Conservation (phyloP, 2,888 invertebrate genomes). For the Meliscaeva auricollis region DNA sequence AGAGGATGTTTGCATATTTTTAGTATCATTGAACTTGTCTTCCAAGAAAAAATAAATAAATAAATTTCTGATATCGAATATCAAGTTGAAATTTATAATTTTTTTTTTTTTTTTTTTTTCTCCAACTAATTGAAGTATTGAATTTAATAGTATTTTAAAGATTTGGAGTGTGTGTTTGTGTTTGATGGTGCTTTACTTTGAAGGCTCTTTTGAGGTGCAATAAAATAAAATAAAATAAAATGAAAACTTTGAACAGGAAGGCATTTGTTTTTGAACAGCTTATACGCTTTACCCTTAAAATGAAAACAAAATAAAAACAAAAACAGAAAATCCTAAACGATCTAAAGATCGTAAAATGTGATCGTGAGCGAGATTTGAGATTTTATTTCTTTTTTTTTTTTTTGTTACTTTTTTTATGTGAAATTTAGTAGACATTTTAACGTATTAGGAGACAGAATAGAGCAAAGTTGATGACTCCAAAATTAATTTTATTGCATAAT, state of each 20-base stretch:
- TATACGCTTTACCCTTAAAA: conserved; percentile 3
- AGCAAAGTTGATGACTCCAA: conserved; percentile 59
- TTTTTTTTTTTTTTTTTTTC: background rate
- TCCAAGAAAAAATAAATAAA: conserved; percentile 1
- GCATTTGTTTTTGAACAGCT: conserved; percentile 8
- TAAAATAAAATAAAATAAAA: conserved; percentile 46
- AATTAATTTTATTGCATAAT: conserved; percentile 63
- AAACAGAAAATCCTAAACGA: conserved; percentile 5
- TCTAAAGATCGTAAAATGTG: conserved; percentile 55
- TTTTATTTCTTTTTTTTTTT: conserved; percentile 26
- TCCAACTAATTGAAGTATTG: conserved; percentile 48
- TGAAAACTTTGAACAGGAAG: conserved; percentile 43
- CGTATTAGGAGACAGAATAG: conserved; percentile 7
- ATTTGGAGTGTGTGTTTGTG: background rate
- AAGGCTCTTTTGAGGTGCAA: conserved; percentile 47
- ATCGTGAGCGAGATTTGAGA: conserved; percentile 26
- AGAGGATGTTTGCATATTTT: conserved; percentile 40
- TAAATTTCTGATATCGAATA: background rate
- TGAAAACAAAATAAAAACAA: conserved; percentile 17
- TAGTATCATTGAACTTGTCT: conserved; percentile 27
- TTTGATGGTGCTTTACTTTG: conserved; percentile 47
- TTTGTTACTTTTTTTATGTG: conserved; percentile 42
- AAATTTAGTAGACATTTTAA: conserved; percentile 52
- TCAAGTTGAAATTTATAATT: conserved; percentile 1
- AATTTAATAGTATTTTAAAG: conserved; percentile 34